Base-by-base conservation (phyloP, 2,113 vertebrate genomes). In the Zapus hudsonius region DNA sequence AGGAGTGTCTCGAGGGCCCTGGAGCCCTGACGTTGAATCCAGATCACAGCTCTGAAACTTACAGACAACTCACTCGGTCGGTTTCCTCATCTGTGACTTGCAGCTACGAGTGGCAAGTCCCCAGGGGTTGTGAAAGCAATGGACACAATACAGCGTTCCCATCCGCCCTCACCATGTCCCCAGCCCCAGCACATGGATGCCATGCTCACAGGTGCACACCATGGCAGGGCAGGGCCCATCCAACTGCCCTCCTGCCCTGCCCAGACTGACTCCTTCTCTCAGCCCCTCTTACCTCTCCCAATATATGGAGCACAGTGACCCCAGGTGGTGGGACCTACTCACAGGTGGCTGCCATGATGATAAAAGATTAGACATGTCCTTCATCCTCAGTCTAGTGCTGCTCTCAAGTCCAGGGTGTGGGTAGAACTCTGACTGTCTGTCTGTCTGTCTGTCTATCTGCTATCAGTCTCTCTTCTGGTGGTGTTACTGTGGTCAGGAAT, bases 281-380 rank as follows among this genome's bases (percentile, higher is more conserved):
- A 63, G 63, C 38, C 64, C 23, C 1, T 84, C 79, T 82, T 3
- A 72, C 20, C 27, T 85, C 55, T 57, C 91, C 36, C 95, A 96
- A 97, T 64, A 78, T 95, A 96, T 95, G 97, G 97, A 96, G 83
- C 96, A 97, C 97, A 98, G 98, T 98, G 98, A 98, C 98, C 97
- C 98, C 98, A 98, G 97, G 98, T 97, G 98, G 98, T 96, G 70
- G 3, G 87, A 93, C 82, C 78, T 92, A 81, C 79, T 85, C n/a
- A 57, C 81, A 10, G 2, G 17, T 10, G 4, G 55, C 75, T 27
- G 17, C 67, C 61, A 15, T 6, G 10, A 5, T 5, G 61, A n/a
- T 7, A 66, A 29, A 27, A 82, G 40, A 52, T 52, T 15, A 52
- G 36, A 27, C 44, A 33, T 55, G 27, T 31, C 27, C 27, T 23